Base-by-base conservation (phyloP, 2,888 invertebrate species). In the Octodonta nipae region DNA sequence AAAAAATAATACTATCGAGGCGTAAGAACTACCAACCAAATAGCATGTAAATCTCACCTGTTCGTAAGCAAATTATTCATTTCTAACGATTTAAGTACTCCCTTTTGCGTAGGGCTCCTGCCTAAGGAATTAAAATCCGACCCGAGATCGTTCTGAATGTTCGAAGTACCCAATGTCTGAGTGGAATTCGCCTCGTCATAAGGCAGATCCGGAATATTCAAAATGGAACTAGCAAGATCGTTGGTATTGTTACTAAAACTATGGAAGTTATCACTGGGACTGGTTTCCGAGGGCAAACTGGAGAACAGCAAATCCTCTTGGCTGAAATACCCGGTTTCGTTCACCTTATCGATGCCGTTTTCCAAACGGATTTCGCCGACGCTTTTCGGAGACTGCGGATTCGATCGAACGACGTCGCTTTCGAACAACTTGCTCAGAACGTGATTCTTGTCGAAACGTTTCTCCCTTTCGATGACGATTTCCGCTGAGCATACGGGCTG, bases 401-500 rank as follows among this genome's bases (percentile, higher is more conserved):
- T n/a, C 3, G 8, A 12, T 13, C 2, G 2, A 2, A 7, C 30
- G n/a, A 11, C 7, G 6, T 5, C 12, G 11, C 6, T 17, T 17
- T 30, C 49, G 40, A 65, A 68, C 32, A 70, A 60, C 38, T 62
- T 65, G 32, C 67, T 68, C 24, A 70, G 52, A 2, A 63, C 60
- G 43, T 60, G 63, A 32, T 63, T 64, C 37, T 64, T 62, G 20
- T 63, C 55, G 22, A 59, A 58, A 33, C 65, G 62, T 39, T 63
- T 55, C 33, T 61, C 65, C 37, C 64, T 66, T 47, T 70, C 69
- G 2, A 67, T 58, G 12, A 66, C 62, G 22, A 70, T 63, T 47
- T 68, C 68, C 2, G 68, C 62, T 31, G 64, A 64, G 14, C 63
- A 63, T 11, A 60, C 59, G 2, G 66, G 65, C 2, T 56, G 40